Evolutionary conservation across 2,113 vertebrate species (phyloP), one percentile per base, ranked within the genome.

Genomic region (Aptenodytes patagonicus): DNA sequence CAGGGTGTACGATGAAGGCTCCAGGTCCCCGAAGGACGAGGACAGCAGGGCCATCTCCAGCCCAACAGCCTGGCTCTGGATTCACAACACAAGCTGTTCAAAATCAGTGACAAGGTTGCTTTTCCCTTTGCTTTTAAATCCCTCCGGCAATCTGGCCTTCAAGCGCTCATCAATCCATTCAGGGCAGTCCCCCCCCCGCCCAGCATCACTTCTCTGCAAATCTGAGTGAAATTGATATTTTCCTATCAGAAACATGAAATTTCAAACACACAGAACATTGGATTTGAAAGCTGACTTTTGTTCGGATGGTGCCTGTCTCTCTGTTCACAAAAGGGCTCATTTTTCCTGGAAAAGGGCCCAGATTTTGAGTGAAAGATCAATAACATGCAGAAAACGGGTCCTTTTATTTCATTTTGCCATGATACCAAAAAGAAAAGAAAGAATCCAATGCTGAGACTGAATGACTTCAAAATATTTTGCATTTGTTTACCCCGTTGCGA

Each of bases 331-430:
- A 96, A 97, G 96, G 89, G 73, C 94, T 97, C 94, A 72, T 97
- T 97, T 97, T 95, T 94, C 89, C 94, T 97, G 97, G 97, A 97
- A 95, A 94, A 92, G 49, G 96, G 96, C 96, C 93, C 93, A 97
- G 97, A 95, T 96, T 97, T 94, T 97, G 96, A 97, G 93, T 96
- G 95, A 96, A 97, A 95, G 93, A 97, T 97, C 94, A 92, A 91
- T 94, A 97, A 84, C 70, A 58, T 76, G 73, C 87, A 95, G 89
- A 95, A 95, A 94, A 72, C 0, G 1, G 44, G 77, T 49, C 81
- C 81, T 91, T 95, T 92, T 89, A 91, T 96, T 95, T 89, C 91
- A 92, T 95, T 97, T 94, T 95, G 89, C 94, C 87, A 89, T 4
- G 26, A 92, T 72, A 92, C 36, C 34, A 69, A 65, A 87, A 91